Evolutionary conservation across 2,797 vertebrate genomes (phyloP).

Genomic region (Ispidina lecontei): DNA sequence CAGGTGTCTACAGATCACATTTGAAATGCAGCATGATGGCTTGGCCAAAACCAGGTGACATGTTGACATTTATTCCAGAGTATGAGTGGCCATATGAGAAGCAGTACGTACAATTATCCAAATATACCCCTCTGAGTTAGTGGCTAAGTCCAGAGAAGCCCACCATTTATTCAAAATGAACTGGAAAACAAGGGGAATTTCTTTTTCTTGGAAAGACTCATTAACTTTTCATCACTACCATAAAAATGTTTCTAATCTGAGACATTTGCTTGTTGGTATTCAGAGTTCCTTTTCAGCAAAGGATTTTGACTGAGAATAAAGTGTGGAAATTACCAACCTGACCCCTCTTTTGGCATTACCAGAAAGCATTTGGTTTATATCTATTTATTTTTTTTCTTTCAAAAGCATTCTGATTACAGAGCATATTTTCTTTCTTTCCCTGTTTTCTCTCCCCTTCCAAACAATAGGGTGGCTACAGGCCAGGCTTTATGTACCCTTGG

Average conservation of each 20-base stretch:
- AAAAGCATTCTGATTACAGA: not conserved
- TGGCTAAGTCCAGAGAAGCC: not conserved
- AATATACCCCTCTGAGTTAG: not conserved
- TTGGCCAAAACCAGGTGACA: not conserved
- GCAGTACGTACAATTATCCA: not conserved
- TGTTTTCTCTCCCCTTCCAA: not conserved
- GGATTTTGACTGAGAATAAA: not conserved
- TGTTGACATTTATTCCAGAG: not conserved
- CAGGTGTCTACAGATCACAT: not conserved
- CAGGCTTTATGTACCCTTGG: not conserved
- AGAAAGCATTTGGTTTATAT: not conserved
- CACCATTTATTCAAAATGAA: not conserved
- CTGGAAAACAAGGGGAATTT: not conserved
- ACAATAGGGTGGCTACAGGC: conserved; percentile 42
- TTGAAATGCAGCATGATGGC: not conserved
- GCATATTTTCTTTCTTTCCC: not conserved
- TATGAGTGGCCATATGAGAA: not conserved
- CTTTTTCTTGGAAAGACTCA: conserved; percentile 8
- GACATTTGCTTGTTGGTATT: not conserved
- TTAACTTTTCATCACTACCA: not conserved
- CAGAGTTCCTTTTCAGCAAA: not conserved
- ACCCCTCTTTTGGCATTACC: not conserved
- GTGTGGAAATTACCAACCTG: conserved; percentile 11
- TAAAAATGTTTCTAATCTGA: not conserved
- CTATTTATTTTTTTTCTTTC: not conserved